Percentiles rank a stretch among this genome's conserved stretches.
Conservation (phyloP, 2,888 invertebrate genomes). For the Ichneumon xanthorius region DNA sequence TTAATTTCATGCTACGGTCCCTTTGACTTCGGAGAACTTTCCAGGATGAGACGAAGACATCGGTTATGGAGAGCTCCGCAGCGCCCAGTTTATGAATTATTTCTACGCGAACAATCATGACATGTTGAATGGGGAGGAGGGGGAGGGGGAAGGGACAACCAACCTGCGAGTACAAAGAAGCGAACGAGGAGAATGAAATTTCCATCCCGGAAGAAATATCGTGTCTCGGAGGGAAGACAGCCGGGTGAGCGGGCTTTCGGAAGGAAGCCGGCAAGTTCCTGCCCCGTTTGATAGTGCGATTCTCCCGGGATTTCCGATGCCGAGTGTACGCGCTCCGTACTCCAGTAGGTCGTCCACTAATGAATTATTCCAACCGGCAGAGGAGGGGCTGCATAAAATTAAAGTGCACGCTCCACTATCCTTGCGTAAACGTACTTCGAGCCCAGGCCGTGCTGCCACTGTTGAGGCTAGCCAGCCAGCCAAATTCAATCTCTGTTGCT, state of each 20-base stretch:
- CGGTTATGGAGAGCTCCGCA: not conserved
- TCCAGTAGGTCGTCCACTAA: constrained; percentile 49
- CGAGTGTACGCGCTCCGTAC: constrained; percentile 42
- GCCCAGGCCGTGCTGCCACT: constrained; percentile 19
- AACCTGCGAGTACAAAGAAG: not conserved
- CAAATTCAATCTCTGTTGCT: constrained; percentile 14
- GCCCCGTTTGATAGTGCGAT: constrained; percentile 51
- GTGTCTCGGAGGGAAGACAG: constrained; percentile 21
- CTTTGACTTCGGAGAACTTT: not conserved
- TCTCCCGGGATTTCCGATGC: constrained; percentile 57
- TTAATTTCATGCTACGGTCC: not conserved
- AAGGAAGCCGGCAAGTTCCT: constrained; percentile 61
- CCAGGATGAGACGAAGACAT: not conserved
- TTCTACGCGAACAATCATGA: constrained; percentile 11
- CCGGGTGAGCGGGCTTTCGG: constrained; percentile 22
- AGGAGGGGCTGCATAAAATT: constrained; percentile 67
- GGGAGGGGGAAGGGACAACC: not conserved
- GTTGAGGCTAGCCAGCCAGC: not conserved
- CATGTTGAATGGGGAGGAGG: constrained; percentile 17
- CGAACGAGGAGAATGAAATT: constrained; percentile 43
- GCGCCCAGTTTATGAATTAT: not conserved
- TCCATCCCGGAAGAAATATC: constrained; percentile 46
- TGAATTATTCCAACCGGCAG: constrained; percentile 67
- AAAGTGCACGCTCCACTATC: constrained; percentile 58
- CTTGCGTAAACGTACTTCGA: constrained; percentile 48